Percentiles rank a stretch among this genome's conserved stretches.
Conservation (phyloP, 2,888 invertebrate species). For the Volucella bombylans region DNA sequence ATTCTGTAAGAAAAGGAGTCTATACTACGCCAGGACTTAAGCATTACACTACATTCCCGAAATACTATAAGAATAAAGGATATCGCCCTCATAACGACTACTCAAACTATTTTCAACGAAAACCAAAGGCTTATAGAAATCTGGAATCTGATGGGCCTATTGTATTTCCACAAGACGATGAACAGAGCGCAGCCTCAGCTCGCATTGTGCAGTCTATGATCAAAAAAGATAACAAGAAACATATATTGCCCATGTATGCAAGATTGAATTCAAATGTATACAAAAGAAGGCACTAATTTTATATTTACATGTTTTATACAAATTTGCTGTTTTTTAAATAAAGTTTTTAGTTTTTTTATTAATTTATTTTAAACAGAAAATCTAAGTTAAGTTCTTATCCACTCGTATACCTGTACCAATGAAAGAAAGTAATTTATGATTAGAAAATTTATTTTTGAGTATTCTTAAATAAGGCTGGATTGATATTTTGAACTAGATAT, state of each 20-base stretch:
- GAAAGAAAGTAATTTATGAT: too few relatives aligned
- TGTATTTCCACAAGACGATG: constrained; percentile 73
- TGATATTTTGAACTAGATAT: too few relatives aligned
- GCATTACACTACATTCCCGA: constrained; percentile 80
- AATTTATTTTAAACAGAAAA: constrained; percentile 21
- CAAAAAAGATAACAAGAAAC: constrained; percentile 79
- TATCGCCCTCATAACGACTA: constrained; percentile 77
- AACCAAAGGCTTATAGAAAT: constrained; percentile 77
- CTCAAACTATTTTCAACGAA: constrained; percentile 79
- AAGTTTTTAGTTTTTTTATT: not conserved
- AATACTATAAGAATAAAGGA: constrained; percentile 70
- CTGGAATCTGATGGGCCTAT: constrained; percentile 70
- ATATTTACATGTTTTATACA: not conserved
- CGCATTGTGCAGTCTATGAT: constrained; percentile 80
- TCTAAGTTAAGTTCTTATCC: not conserved
- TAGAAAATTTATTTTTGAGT: too few relatives aligned
- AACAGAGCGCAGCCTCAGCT: constrained; percentile 79
- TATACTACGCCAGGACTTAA: constrained; percentile 83
- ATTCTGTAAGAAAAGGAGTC: constrained; percentile 79
- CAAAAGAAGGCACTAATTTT: constrained; percentile 61
- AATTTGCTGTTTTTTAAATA: not conserved
- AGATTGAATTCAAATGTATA: constrained; percentile 69
- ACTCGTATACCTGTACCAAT: too few relatives aligned
- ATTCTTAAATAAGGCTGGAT: too few relatives aligned
- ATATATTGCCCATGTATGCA: constrained; percentile 80